Evolutionary conservation across 2,113 vertebrate genomes (phyloP).

Genomic region (Piprites chloris): DNA sequence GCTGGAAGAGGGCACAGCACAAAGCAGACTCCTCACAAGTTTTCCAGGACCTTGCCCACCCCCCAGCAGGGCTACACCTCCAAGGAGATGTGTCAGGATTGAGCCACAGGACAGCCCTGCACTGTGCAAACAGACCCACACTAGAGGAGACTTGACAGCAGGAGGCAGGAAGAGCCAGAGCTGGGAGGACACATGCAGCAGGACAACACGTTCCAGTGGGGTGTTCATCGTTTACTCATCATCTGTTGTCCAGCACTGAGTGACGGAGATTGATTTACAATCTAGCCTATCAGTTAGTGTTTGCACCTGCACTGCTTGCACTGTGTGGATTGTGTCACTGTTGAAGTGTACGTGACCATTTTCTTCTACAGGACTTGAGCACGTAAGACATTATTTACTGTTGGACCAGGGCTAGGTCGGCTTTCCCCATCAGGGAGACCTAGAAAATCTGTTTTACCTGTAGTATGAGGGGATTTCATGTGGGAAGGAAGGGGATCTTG

Average conservation of each 20-base stretch:
- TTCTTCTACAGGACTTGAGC: not conserved
- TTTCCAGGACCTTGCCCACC: not conserved
- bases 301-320: not conserved
- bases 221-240: not conserved
- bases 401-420: not conserved
- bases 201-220: not conserved
- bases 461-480: not conserved
- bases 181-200: not conserved
- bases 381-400: not conserved
- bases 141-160: not conserved
- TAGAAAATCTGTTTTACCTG: not conserved
- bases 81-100: not conserved
- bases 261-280: not conserved
- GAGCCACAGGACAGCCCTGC: not conserved
- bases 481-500: not conserved
- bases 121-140: not conserved
- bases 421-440: not conserved
- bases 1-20: not conserved
- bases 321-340: not conserved
- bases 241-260: not conserved
- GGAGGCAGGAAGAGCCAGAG: not conserved
- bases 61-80: not conserved
- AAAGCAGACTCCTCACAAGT: not conserved
- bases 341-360: not conserved
- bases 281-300: not conserved